Evolutionary conservation across 2,888 invertebrate species (phyloP).

Genomic region (Apamea crenata): DNA sequence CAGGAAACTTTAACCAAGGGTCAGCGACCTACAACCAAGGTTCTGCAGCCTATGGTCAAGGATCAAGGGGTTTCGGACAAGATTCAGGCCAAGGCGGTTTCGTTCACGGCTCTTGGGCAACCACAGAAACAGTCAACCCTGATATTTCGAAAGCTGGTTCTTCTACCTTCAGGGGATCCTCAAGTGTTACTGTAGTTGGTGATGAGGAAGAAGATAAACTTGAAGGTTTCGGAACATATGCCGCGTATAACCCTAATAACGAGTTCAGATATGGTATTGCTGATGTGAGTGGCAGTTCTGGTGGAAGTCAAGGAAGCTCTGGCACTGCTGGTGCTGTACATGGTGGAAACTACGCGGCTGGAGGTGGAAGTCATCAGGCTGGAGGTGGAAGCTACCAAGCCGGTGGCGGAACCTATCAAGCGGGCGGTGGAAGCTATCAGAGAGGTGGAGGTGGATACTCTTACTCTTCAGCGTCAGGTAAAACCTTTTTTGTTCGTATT

Average conservation of each 20-base stretch:
- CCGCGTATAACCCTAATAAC: conserved; percentile 83
- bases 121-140: conserved; percentile 87
- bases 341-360: conserved; percentile 64
- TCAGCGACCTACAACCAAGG: conserved; percentile 56
- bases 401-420: conserved; percentile 62
- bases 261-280: conserved; percentile 85
- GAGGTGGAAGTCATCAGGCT: conserved; percentile 60
- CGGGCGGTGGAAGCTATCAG: conserved; percentile 56
- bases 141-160: conserved; percentile 86
- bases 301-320: conserved; percentile 60
- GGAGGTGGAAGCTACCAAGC: conserved; percentile 66
- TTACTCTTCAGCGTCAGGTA: conserved; percentile 84
- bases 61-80: conserved; percentile 53
- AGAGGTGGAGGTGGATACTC: conserved; percentile 76
- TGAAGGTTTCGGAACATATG: conserved; percentile 83
- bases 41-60: conserved; percentile 41
- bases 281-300: conserved; percentile 77
- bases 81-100: conserved; percentile 67
- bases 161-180: conserved; percentile 77
- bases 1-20: conserved; percentile 32
- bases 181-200: conserved; percentile 82
- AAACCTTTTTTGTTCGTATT: conserved; percentile 19
- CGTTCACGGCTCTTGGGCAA: conserved; percentile 84
- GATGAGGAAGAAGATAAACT: conserved; percentile 84
- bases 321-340: conserved; percentile 52